phyloP scores from a whole-genome alignment of 2,113 vertebrate species.

The Regulus satrapa region DNA sequence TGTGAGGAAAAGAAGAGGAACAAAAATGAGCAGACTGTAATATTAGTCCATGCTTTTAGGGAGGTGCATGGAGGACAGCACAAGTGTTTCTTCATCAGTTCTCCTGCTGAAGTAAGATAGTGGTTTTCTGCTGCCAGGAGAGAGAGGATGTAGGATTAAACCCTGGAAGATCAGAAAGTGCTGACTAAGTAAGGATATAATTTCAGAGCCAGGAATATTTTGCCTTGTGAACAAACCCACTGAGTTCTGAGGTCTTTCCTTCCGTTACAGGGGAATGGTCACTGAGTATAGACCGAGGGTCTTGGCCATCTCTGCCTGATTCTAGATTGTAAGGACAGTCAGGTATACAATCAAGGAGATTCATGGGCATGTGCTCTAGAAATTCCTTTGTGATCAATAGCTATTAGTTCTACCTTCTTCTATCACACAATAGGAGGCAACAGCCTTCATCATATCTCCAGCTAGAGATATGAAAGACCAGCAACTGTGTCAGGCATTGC shows the following conservation, averaged over 20 bases:
- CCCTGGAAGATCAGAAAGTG: not conserved
- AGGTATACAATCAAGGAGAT: not conserved
- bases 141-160: not conserved
- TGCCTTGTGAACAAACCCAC: not conserved
- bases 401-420: not conserved
- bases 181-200: fast-evolving
- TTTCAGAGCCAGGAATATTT: not conserved
- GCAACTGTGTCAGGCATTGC: not conserved
- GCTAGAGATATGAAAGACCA: not conserved
- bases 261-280: not conserved
- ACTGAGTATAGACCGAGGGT: not conserved
- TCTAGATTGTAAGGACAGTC: not conserved
- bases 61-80: not conserved
- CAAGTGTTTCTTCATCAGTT: not conserved
- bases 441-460: not conserved
- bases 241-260: not conserved
- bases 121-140: not conserved
- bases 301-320: not conserved
- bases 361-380: not conserved
- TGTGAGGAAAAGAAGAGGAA: not conserved
- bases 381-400: not conserved
- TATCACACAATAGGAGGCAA: not conserved
- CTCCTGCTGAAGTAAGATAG: not conserved
- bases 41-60: not conserved
- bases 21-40: not conserved